These are phyloP conservation scores for Campoletis raptor DNA, from an alignment of 2,888 invertebrate species.

Conservation along the genomic window DNA sequence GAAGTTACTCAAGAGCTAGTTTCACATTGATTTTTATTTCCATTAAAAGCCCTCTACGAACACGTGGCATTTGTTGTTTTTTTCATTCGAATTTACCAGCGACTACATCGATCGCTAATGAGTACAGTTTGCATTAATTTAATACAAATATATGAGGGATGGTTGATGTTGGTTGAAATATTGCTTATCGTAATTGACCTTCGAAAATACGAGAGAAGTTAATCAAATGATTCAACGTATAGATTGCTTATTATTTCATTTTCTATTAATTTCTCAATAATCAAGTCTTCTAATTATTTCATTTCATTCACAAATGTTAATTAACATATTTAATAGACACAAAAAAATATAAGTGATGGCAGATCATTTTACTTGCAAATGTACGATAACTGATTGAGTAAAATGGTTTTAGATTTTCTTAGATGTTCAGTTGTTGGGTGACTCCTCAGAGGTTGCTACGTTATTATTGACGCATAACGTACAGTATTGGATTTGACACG, in stretches of 20 bases:
- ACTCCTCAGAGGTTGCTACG: not conserved
- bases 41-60: not conserved
- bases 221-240: not conserved
- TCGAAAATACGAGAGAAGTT: not conserved
- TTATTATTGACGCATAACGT: constrained; percentile 34
- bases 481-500: constrained; percentile 30
- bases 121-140: not conserved
- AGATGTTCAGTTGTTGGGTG: not conserved
- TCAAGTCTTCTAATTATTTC: not conserved
- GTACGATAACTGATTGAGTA: not conserved
- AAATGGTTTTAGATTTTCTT: not conserved
- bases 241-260: not conserved
- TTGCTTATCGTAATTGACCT: not conserved
- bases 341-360: not conserved
- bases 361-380: not conserved
- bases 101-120: constrained; percentile 1
- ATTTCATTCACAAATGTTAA: not conserved
- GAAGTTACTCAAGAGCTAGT: constrained; percentile 33
- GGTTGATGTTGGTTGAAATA: not conserved
- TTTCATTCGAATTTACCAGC: not conserved
- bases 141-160: not conserved
- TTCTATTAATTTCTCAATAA: not conserved
- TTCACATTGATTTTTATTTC: constrained; percentile 38
- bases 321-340: not conserved
- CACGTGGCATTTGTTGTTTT: constrained; percentile 38